Evolutionary conservation across 1,140 invertebrate genomes (phyloP).

Genomic region (Trachymyrmex septentrionalis): DNA sequence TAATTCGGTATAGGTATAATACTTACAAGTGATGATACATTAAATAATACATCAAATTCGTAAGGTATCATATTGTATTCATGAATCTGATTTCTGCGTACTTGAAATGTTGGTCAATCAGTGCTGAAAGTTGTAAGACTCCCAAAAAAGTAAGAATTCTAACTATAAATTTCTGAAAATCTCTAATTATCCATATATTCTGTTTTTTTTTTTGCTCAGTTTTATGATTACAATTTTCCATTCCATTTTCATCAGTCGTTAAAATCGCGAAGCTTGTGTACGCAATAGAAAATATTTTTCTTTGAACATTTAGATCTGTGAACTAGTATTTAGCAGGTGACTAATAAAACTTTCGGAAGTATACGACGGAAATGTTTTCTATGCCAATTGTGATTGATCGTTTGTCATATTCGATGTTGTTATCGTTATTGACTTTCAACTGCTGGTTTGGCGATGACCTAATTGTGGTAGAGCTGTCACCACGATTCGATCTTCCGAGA

Average conservation of each 20-base stretch:
- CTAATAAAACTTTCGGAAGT: conserved; percentile 5
- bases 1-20: too few relatives aligned
- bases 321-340: neutral
- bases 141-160: neutral
- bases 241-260: neutral
- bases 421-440: conserved; percentile 54
- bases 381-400: conserved; percentile 33
- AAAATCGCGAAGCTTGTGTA: neutral
- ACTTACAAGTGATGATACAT: too few relatives aligned
- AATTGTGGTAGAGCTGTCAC: conserved; percentile 37
- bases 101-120: neutral
- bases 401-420: conserved; percentile 18
- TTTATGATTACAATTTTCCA: neutral
- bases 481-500: conserved; percentile 57
- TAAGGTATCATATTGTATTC: too few relatives aligned
- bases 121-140: neutral
- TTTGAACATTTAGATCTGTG: neutral
- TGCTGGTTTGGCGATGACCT: conserved; percentile 37
- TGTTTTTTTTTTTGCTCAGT: neutral
- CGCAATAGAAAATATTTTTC: neutral
- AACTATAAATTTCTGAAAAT: neutral
- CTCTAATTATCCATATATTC: neutral
- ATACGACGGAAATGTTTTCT: neutral
- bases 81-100: too few relatives aligned
- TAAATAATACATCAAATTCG: too few relatives aligned